Evolutionary conservation across 2,888 invertebrate genomes (phyloP), one percentile per base, ranked within the genome.

Genomic region (Dastarcus helophoroides): DNA sequence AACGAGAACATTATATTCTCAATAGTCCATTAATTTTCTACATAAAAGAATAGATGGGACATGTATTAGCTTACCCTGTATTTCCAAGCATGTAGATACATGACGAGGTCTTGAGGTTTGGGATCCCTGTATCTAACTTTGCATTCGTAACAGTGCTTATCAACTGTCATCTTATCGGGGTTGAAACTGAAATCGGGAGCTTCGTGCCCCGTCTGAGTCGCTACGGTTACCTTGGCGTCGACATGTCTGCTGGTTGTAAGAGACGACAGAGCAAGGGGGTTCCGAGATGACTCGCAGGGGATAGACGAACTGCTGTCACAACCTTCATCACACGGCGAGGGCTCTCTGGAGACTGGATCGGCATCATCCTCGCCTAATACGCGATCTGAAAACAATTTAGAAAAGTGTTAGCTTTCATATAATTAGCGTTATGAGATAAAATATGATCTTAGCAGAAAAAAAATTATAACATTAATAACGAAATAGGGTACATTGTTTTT

Each of bases 61-160:
- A n/a, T n/a, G n/a, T n/a, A n/a, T n/a, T n/a, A n/a, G n/a, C 56
- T 56, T 56, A 83, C 83, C 73, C 78, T 79, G 60, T 89, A 89
- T 53, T 85, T 85, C 84, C 86, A 86, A 15, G 94, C 94, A 63
- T 95, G 95, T 24, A 95, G 73, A 63, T 89, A 95, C 88, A 95
- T 90, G 45, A 93, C 81, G 36, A 95, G 73, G 61, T 94, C 90
- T 44, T 83, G 76, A 0, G 89, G 86, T 40, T 83, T 76, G 0
- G 95, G 94, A 62, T 95, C 94, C 41, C 85, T 69, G 65, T 88
- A 93, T 37, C 84, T 73, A 35, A 88, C 83, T 62, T 86, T 86
- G 63, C 94, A 95, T 62, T 91, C 89, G 58, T 85, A 83, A 65
- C 94, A 95, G 57, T 89, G 80, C 21, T 79, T 78, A 57, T 93